Evolutionary conservation across 2,888 invertebrate species (phyloP).

Genomic region (Pteria penguin): DNA sequence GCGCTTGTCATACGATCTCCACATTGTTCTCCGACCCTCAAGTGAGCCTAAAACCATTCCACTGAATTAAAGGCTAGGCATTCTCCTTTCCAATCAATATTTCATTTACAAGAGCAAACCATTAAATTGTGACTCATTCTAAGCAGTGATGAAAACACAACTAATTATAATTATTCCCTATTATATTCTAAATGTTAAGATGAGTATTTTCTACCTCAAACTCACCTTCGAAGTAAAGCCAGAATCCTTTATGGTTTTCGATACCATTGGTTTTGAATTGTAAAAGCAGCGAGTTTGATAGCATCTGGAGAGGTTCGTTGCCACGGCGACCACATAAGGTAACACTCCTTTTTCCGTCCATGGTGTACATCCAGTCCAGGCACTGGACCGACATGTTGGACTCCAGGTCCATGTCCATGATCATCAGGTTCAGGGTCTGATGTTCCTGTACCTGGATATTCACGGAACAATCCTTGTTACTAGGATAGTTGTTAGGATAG

Average conservation of each 20-base stretch:
- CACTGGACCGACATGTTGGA: slow-evolving; percentile 64
- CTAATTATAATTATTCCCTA: not conserved
- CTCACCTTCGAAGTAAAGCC: slow-evolving; percentile 77
- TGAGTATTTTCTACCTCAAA: not conserved
- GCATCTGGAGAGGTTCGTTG: slow-evolving; percentile 62
- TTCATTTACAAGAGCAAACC: not conserved
- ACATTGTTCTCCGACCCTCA: not conserved
- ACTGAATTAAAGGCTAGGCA: not conserved
- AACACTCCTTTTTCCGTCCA: slow-evolving; percentile 64
- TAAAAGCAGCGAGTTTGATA: slow-evolving; percentile 63
- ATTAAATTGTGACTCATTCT: too few species aligned
- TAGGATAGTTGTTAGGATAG: slow-evolving; percentile 71
- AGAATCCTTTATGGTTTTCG: slow-evolving; percentile 72
- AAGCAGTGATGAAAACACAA: too few species aligned
- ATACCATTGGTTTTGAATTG: slow-evolving; percentile 55
- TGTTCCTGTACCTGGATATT: slow-evolving; percentile 58
- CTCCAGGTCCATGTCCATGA: slow-evolving; percentile 73
- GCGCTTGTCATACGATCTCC: not conserved
- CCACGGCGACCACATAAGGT: slow-evolving; percentile 71
- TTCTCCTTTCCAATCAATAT: not conserved
- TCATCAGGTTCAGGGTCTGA: slow-evolving; percentile 69
- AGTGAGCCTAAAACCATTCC: not conserved
- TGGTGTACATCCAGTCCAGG: slow-evolving; percentile 71
- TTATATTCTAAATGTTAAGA: not conserved
- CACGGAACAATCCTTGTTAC: slow-evolving; percentile 59